Percentiles rank a stretch among this genome's conserved stretches.
phyloP scores from a whole-genome alignment of 1,140 invertebrate genomes.

The Lepidurus arcticus region DNA sequence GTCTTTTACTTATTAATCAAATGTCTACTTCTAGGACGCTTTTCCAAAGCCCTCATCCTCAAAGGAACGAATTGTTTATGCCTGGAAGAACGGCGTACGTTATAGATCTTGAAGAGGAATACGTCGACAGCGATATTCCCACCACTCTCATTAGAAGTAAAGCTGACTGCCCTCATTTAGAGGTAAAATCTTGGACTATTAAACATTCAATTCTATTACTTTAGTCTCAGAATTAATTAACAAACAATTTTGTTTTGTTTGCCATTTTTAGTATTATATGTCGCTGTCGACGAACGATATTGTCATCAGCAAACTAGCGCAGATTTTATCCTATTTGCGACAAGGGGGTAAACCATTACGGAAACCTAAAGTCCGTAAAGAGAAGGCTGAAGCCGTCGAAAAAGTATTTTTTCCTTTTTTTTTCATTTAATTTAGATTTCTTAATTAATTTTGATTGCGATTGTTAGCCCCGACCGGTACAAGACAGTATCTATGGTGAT shows the following conservation, averaged over 20 bases:
- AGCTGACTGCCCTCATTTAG: constrained; percentile 77
- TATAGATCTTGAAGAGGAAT: constrained; percentile 89
- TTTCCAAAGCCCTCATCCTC: constrained; percentile 48
- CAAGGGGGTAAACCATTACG: constrained; percentile 69
- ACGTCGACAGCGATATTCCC: constrained; percentile 85
- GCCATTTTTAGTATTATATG: constrained; percentile 58
- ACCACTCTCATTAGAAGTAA: constrained; percentile 92
- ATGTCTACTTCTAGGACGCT: constrained; percentile 40
- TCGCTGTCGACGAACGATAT: constrained; percentile 89
- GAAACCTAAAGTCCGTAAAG: constrained; percentile 61
- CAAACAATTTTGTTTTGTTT: constrained; percentile 22
- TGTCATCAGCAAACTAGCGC: constrained; percentile 93
- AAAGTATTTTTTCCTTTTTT: constrained; percentile 32
- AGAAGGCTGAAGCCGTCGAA: constrained; percentile 39
- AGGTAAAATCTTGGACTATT: constrained; percentile 41
- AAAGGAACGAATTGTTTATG: constrained; percentile 89
- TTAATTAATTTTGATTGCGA: background rate
- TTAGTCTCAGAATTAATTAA: background rate
- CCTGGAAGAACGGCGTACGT: constrained; percentile 97
- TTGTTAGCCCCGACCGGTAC: constrained; percentile 41
- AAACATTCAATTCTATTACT: background rate
- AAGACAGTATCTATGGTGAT: constrained; percentile 88
- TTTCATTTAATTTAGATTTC: constrained; percentile 27
- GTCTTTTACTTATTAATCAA: background rate
- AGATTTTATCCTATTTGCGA: constrained; percentile 90